Base-by-base conservation (phyloP, 2,888 invertebrate genomes). In the Mesochorus sp. region DNA sequence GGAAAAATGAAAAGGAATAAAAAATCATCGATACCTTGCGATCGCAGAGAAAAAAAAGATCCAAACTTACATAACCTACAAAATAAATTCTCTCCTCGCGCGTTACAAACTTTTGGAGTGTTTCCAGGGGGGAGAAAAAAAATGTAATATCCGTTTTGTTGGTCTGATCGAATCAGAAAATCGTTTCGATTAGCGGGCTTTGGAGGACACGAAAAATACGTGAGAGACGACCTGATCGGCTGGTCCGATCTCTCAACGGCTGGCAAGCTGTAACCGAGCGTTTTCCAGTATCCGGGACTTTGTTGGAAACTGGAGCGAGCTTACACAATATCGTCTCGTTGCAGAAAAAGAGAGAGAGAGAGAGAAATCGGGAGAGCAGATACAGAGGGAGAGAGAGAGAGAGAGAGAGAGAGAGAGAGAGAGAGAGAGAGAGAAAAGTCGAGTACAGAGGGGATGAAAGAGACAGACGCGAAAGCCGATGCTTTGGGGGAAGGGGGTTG, bases 251-350 rank as follows among this genome's bases (percentile, higher is more conserved):
- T 47, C 42, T 61, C 71, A 51, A 64, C 44, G 49, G 21, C 47
- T 47, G 19, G 42, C 34, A 28, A 34, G 47, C 31, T 55, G 64
- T 66, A 19, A 62, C 57, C 31, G 64, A 71, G 59, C 51, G 42
- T 76, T 76, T 34, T 66, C 59, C 28, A 71, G 66, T 53, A 71
- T 79, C 75, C 78, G 75, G 70, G 59, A 79, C 75, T 68, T 79
- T 70, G 78, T 75, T 70, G 68, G 49, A 70, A 74, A 74, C 74
- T 74, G 57, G 78, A 78, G 64, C 74, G 78, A 70, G 62, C 74
- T 64, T 71, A 51, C 51, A 64, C 70, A 76, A 76, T 59, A 64
- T 55, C 53, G 57, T 31, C 59, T 55, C 62, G 39, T 42, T 61
- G 47, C 37, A 26, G 44, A 21, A 49, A 37, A 55, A 51, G 55